Evolutionary conservation across 2,888 invertebrate genomes (phyloP), one percentile per base, ranked within the genome.

Genomic region (Spodoptera picta): DNA sequence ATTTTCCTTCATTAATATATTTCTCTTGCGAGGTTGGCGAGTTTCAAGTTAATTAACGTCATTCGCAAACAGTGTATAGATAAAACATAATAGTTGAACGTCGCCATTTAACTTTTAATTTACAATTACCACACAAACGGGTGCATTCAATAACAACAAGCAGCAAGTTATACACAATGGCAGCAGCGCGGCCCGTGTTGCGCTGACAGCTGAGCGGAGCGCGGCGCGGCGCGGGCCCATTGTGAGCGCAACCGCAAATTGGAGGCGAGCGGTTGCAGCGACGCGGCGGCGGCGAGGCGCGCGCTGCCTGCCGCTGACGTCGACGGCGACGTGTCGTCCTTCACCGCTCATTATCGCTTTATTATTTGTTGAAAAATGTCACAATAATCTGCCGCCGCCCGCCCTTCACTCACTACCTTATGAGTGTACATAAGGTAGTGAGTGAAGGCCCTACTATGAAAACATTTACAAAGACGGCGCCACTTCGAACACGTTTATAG

Each of bases 231-330:
- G 54, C 66, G 60, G 63, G 63, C 53, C 69, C 54, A 75, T 80
- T 74, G 78, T 72, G 73, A 76, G 61, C 65, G 68, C 59, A 53
- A 70, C 78, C 81, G 58, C 80, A 81, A 80, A 81, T 81, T 79
- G 73, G 76, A 71, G 56, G 69, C 75, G 63, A 71, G 73, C 57
- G 65, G 62, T 45, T 44, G 59, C 61, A 51, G 60, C 62, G 54
- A 44, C 61, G 45, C 50, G 31, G 49, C 49, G 24, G 49, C 58
- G 52, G 36, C 50, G 52, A 42, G 51, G 50, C 60, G 44, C 46
- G 23, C 11, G 7, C 44, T 52, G 57, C 44, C 66, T 77, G 77
- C 36, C 27, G 27, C 58, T 65, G 79, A 75, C 77, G 65, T 49
- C 47, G 46, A 36, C 52, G 42, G 46, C 41, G 24, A 36, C 52